Percentiles rank a stretch among this genome's conserved stretches.
Evolutionary conservation across 2,797 vertebrate genomes (phyloP).

Genomic region (Siniperca undulata): DNA sequence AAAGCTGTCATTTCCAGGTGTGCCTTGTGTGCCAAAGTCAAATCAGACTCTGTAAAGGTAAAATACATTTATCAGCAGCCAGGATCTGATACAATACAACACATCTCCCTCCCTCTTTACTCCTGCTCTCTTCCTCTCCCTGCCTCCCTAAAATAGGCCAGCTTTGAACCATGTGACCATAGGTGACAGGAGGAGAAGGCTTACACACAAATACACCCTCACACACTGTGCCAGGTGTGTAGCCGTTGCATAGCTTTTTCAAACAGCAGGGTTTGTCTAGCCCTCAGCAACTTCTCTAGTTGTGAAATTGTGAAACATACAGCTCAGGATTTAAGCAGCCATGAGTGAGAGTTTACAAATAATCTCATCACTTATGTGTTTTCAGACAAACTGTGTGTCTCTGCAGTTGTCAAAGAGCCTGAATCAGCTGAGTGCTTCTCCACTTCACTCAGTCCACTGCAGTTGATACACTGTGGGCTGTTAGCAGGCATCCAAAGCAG

Average conservation of each 20-base stretch:
- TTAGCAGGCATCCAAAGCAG: constrained; percentile 29
- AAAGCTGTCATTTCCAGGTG: constrained; percentile 28
- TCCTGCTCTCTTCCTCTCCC: constrained; percentile 56
- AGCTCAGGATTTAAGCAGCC: constrained; percentile 4
- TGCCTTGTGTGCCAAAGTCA: constrained; percentile 12
- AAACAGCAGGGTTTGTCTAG: constrained; percentile 18
- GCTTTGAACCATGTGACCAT: constrained; percentile 80
- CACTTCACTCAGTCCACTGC: constrained; percentile 70
- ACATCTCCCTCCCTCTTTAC: constrained; percentile 50
- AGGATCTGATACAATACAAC: constrained; percentile 58
- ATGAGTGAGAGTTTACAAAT: neutral
- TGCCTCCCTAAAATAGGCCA: constrained; percentile 79
- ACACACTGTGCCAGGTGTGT: constrained; percentile 60
- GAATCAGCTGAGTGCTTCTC: constrained; percentile 25
- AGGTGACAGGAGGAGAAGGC: constrained; percentile 74
- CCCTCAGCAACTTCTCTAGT: neutral
- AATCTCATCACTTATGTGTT: neutral
- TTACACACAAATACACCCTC: constrained; percentile 56
- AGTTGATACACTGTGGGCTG: constrained; percentile 65
- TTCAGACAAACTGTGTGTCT: neutral
- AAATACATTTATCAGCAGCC: constrained; percentile 37
- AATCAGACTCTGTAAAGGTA: constrained; percentile 23
- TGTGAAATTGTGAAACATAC: neutral
- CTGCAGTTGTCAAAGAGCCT: neutral
- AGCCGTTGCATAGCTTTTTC: constrained; percentile 30